Conservation (phyloP, 1,140 invertebrate species). For the Geopemphigus sp. region DNA sequence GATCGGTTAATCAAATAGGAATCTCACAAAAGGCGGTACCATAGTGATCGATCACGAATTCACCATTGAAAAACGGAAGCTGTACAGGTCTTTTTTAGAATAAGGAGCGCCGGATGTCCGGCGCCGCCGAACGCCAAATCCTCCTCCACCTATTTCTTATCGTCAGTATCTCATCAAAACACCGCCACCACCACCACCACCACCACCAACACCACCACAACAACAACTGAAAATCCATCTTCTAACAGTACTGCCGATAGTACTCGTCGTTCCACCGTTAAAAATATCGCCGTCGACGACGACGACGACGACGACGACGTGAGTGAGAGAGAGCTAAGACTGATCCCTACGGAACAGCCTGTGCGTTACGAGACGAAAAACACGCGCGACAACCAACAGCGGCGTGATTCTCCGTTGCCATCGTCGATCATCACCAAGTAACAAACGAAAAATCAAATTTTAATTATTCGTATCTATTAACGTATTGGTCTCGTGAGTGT, state of each 20-base stretch:
- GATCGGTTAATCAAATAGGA: constrained; percentile 60
- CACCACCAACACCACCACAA: constrained; percentile 7
- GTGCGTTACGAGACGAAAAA: constrained; percentile 30
- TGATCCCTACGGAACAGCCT: constrained; percentile 44
- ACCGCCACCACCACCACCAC: constrained; percentile 20
- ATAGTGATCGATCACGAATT: constrained; percentile 82
- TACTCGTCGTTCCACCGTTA: neutral
- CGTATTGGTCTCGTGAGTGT: constrained; percentile 26
- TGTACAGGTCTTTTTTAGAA: constrained; percentile 70
- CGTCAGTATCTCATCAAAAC: constrained; percentile 43
- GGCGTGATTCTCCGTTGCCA: neutral
- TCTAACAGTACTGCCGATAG: neutral
- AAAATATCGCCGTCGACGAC: neutral
- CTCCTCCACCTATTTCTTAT: constrained; percentile 36
- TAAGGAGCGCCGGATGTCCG: constrained; percentile 45
- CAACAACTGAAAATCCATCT: neutral
- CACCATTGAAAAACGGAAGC: constrained; percentile 79
- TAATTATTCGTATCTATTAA: constrained; percentile 14
- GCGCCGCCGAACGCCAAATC: constrained; percentile 36
- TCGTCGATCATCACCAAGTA: constrained; percentile 21
- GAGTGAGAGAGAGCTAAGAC: constrained; percentile 48
- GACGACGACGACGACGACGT: neutral
- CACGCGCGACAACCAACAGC: no score
- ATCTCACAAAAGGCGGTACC: constrained; percentile 74
- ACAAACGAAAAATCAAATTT: neutral